A percentile compares a stretch with the other conserved stretches of the same genome.
phyloP scores from a whole-genome alignment of 2,113 vertebrate genomes.

The Platycercus adscitus region DNA sequence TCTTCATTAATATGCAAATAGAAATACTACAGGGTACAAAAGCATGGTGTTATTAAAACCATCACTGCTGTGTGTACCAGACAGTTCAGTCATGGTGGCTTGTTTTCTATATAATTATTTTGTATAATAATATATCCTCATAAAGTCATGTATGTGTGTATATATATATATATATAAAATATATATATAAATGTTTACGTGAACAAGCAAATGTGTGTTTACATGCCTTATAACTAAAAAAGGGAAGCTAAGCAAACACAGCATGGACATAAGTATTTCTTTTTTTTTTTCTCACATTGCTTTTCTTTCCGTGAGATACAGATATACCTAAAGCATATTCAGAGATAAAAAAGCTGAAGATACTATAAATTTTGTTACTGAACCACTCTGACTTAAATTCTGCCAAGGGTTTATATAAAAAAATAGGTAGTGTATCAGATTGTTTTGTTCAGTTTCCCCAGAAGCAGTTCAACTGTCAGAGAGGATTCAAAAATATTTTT shows the following conservation, averaged over 20 bases:
- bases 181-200: not conserved
- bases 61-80: not conserved
- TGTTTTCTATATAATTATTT: not conserved
- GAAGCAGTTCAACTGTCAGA: not conserved
- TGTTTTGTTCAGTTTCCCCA: not conserved
- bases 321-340: not conserved
- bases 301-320: too few species aligned
- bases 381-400: not conserved
- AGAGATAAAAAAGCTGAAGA: not conserved
- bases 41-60: not conserved
- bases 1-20: constrained; percentile 96
- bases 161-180: not conserved
- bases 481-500: not conserved
- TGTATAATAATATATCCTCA: not conserved
- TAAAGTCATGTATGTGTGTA: not conserved
- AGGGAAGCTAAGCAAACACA: not conserved
- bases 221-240: not conserved
- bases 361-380: not conserved
- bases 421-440: accelerated
- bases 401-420: not conserved
- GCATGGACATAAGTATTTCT: not conserved
- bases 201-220: not conserved
- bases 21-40: constrained; percentile 82
- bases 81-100: not conserved
- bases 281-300: not conserved